Evolutionary conservation across 2,888 invertebrate genomes (phyloP).

Genomic region (Macrostomum cliftonense): DNA sequence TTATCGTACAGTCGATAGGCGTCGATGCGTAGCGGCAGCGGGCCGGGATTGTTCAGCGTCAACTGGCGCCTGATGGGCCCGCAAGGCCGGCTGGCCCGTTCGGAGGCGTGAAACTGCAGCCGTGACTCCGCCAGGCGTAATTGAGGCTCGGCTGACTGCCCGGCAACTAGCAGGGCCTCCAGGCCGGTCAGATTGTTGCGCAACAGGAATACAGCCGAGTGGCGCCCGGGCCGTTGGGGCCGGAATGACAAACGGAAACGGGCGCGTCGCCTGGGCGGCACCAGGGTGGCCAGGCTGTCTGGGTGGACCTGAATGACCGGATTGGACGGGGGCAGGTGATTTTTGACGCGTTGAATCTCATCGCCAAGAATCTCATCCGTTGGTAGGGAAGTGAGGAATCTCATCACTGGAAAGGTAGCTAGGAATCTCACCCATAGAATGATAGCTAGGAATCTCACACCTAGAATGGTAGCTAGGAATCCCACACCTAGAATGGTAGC

Average conservation of each 20-base stretch:
- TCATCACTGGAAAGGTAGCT: no score
- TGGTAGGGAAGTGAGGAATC: no score
- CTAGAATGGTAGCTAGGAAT: no score
- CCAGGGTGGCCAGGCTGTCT: constrained; percentile 43
- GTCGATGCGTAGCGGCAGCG: constrained; percentile 57
- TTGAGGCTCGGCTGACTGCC: constrained; percentile 64
- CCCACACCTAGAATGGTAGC: no score
- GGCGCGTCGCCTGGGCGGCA: constrained; percentile 45
- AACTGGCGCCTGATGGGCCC: constrained; percentile 61
- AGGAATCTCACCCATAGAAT: no score
- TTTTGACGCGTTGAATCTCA: no score
- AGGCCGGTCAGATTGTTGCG: constrained; percentile 81
- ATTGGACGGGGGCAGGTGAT: no score
- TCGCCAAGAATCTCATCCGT: no score
- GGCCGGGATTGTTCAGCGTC: constrained; percentile 70
- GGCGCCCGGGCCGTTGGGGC: constrained; percentile 31
- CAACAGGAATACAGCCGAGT: constrained; percentile 17
- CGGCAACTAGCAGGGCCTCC: constrained; percentile 62
- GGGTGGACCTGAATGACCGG: constrained; percentile 36
- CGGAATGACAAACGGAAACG: constrained; percentile 38
- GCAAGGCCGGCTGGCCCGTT: constrained; percentile 8
- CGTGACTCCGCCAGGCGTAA: constrained; percentile 45
- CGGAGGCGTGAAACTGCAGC: no score
- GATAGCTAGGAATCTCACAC: no score
- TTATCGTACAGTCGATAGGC: constrained; percentile 27